Conservation (phyloP, 1,140 invertebrate species). For the Matsumurasca onukii region DNA sequence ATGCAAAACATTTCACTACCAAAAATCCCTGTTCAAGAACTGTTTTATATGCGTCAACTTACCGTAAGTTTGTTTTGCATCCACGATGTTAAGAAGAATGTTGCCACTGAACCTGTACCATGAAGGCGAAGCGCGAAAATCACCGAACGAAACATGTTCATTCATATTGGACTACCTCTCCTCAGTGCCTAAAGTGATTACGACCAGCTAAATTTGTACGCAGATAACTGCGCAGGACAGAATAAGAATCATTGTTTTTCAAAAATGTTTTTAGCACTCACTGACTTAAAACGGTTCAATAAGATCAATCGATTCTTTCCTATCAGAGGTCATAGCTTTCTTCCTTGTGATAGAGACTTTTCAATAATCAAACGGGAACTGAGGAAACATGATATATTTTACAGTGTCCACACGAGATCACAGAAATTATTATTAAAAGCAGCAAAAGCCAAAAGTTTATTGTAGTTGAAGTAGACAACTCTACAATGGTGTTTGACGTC, state of each 20-base stretch:
- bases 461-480: conserved; percentile 4
- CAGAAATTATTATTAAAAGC: conserved; percentile 19
- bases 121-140: conserved; percentile 40
- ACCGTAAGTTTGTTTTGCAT: conserved; percentile 44
- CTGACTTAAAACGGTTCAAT: conserved; percentile 33
- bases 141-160: conserved; percentile 42
- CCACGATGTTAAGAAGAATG: conserved; percentile 42
- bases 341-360: conserved; percentile 33
- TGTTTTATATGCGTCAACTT: conserved; percentile 43
- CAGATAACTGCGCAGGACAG: conserved; percentile 33
- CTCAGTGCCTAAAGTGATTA: conserved; percentile 28
- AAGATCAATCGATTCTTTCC: conserved; percentile 36
- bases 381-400: conserved; percentile 29
- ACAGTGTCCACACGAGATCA: conserved; percentile 15
- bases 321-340: conserved; percentile 35
- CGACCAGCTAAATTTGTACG: conserved; percentile 40
- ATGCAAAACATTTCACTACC: conserved; percentile 45
- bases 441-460: conserved; percentile 11
- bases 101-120: conserved; percentile 42
- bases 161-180: conserved; percentile 41
- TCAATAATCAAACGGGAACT: conserved; percentile 27
- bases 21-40: conserved; percentile 39
- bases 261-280: conserved; percentile 29
- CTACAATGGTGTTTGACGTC: conserved; percentile 28
- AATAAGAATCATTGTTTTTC: conserved; percentile 37